These are phyloP conservation scores for Epizoanthus fatuus DNA, from an alignment of 92 coral and sea anemone genomes.

Conservation along the genomic window DNA sequence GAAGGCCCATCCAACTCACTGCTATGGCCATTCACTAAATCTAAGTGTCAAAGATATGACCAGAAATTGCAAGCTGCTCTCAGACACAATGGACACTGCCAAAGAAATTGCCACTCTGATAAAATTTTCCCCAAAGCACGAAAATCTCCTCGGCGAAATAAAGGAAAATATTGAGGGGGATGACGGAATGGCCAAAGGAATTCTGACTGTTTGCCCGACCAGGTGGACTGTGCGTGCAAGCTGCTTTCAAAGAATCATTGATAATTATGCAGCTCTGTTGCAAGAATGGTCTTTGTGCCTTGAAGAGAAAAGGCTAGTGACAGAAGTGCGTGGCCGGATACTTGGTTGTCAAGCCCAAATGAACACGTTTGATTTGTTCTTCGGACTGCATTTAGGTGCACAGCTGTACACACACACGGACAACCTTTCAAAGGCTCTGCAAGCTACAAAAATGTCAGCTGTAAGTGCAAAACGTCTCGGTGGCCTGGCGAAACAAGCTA, in stretches of 20 bases:
- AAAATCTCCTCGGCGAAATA: slow-evolving; percentile 66
- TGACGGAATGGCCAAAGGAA: slow-evolving; percentile 31
- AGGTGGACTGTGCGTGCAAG: slow-evolving; percentile 52
- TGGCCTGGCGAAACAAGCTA: slow-evolving; percentile 50
- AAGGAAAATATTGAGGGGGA: slow-evolving; percentile 49
- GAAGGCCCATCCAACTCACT: slow-evolving; percentile 65
- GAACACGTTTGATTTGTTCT: slow-evolving; percentile 67
- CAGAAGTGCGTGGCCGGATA: slow-evolving; percentile 71
- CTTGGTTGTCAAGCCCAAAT: slow-evolving; percentile 78
- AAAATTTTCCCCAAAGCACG: slow-evolving; percentile 72
- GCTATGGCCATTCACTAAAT: slow-evolving; percentile 56
- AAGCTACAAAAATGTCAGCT: slow-evolving; percentile 68
- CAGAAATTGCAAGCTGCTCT: slow-evolving; percentile 64
- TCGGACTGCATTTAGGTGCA: slow-evolving; percentile 60
- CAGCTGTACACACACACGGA: slow-evolving; percentile 73
- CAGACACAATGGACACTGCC: slow-evolving; percentile 57
- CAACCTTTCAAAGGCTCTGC: slow-evolving; percentile 75
- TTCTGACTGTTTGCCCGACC: slow-evolving; percentile 49
- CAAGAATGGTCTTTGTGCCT: slow-evolving; percentile 65
- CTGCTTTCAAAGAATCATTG: slow-evolving; percentile 45
- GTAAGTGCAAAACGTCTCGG: slow-evolving; percentile 71
- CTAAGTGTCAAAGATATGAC: slow-evolving; percentile 60
- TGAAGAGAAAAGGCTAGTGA: slow-evolving; percentile 54
- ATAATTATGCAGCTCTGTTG: slow-evolving; percentile 55
- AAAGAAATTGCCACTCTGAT: slow-evolving; percentile 61